Evolutionary conservation across 2,113 vertebrate species (phyloP), one percentile per base, ranked within the genome.

Genomic region (Pomatostomus ruficeps): DNA sequence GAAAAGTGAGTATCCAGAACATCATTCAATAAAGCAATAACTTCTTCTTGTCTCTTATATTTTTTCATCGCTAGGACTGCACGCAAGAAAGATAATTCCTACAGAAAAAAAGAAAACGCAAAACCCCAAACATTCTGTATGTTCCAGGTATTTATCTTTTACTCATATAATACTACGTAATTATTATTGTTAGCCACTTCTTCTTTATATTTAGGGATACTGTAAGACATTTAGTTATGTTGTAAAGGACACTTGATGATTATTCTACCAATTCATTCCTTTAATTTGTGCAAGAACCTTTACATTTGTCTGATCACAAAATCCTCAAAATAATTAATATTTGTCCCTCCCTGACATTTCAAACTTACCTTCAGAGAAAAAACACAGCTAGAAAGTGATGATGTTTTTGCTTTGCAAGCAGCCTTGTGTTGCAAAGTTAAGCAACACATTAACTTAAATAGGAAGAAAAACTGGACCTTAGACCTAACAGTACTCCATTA

Each of bases 1-100:
- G 98, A 99, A 95, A 99, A 99, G 96, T 99, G 99, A 59, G 97
- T 98, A 92, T 99, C 99, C 95, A 99, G 98, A 7, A 99, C 98
- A 79, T 99, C 98, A 84, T 99, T 99, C 96, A 99, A 93, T 89
- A 99, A 97, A 85, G 97, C 96, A 96, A 97, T 98, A 88, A 99
- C 97, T 71, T 99, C 99, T 70, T 99, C 98, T 92, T 98, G 98
- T 38, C 91, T 96, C 54, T 95, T 98, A 9, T 86, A 97, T 89
- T 98, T 99, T 96, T 98, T 99, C 86, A 98, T 97, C 42, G 99
- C 99, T 91, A 99, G 95, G 88, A 99, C 71, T 9, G 98, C 99
- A 62, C 76, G 97, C 80, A 99, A 97, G 97, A 98, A 99, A 75
- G 97, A 97, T 58, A 99, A 96, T 91, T 99, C 99, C 99, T 99